These are phyloP conservation scores for Liolophura sinensis DNA, from an alignment of 1,140 invertebrate species.

Conservation along the genomic window DNA sequence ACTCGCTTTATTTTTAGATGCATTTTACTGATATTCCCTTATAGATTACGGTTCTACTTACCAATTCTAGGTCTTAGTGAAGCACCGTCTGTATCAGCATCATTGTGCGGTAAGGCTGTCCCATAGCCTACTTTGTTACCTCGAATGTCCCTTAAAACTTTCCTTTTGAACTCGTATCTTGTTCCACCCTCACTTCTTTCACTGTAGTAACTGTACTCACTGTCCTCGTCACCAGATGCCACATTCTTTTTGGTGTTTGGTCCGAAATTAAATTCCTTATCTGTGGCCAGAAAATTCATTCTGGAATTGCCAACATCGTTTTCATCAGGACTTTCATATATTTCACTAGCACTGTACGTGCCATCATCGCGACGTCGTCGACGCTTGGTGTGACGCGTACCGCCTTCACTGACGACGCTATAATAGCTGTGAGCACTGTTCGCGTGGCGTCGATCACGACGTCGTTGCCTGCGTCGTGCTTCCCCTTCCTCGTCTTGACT, in stretches of 20 bases:
- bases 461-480: constrained; percentile 24
- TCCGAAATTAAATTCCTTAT: too few species aligned
- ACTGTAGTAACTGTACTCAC: constrained; percentile 42
- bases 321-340: constrained; percentile 10
- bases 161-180: constrained; percentile 22
- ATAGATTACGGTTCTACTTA: too few species aligned
- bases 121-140: constrained; percentile 46
- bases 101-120: background rate
- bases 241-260: constrained; percentile 1
- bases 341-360: constrained; percentile 25
- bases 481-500: constrained; percentile 41
- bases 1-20: too few species aligned
- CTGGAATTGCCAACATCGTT: constrained; percentile 38
- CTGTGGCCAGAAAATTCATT: too few species aligned
- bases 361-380: constrained; percentile 25
- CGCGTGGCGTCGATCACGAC: constrained; percentile 15
- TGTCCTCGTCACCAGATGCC: constrained; percentile 18
- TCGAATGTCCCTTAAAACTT: constrained; percentile 35
- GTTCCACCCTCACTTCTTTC: constrained; percentile 45
- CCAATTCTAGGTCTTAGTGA: too few species aligned
- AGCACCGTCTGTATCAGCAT: too few species aligned
- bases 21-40: too few species aligned
- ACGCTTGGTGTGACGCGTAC: constrained; percentile 34
- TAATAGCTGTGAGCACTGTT: constrained; percentile 30
- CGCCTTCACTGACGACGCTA: constrained; percentile 37